Evolutionary conservation across 2,888 invertebrate species (phyloP).

Genomic region (Bellardia pandia): DNA sequence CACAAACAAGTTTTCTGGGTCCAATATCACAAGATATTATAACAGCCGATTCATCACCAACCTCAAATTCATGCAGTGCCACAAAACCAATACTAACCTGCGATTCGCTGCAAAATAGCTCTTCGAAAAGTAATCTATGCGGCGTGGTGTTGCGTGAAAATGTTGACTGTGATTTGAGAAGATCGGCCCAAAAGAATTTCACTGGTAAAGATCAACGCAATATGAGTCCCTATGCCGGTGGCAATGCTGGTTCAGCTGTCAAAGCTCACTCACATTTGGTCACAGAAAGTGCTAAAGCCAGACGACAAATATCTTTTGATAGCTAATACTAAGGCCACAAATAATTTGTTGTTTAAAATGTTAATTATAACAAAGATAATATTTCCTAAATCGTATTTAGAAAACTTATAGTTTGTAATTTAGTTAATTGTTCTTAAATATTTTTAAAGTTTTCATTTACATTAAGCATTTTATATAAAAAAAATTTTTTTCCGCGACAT

Average conservation of each 20-base stretch:
- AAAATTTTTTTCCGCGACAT: not conserved
- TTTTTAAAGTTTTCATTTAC: slow-evolving; percentile 50
- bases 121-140: slow-evolving; percentile 82
- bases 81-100: slow-evolving; percentile 77
- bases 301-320: slow-evolving; percentile 87
- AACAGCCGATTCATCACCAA: slow-evolving; percentile 57
- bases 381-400: slow-evolving; percentile 2
- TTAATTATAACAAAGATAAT: slow-evolving; percentile 11
- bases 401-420: slow-evolving; percentile 55
- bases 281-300: slow-evolving; percentile 84
- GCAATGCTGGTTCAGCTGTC: slow-evolving; percentile 60
- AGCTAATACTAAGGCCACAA: slow-evolving; percentile 76
- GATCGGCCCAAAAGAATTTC: slow-evolving; percentile 83
- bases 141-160: slow-evolving; percentile 82
- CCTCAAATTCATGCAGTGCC: slow-evolving; percentile 46
- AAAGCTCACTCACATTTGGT: slow-evolving; percentile 66
- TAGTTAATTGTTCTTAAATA: slow-evolving; percentile 65
- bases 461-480: not conserved
- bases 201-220: slow-evolving; percentile 83
- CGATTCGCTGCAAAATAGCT: slow-evolving; percentile 80
- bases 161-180: slow-evolving; percentile 80
- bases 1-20: slow-evolving; percentile 77
- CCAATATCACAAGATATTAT: slow-evolving; percentile 68
- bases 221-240: slow-evolving; percentile 80
- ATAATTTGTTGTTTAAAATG: not conserved